Base-by-base conservation (phyloP, 2,113 vertebrate genomes). In the Mesitornis unicolor region DNA sequence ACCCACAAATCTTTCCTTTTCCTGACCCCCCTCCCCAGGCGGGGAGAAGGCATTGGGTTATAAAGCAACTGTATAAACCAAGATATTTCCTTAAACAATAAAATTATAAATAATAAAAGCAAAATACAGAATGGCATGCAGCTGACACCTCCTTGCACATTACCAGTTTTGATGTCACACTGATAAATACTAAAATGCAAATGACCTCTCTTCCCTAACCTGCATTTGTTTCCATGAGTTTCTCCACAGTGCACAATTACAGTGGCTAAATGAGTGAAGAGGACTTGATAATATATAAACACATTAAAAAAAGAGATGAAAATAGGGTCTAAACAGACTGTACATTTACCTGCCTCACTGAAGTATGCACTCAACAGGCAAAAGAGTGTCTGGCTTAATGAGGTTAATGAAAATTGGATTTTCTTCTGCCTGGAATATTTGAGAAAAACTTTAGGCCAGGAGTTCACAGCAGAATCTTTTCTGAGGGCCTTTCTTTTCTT, bases 401-500 rank as follows among this genome's bases (percentile, higher is more conserved):
- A 83, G 67, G 40, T 73, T 90, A 90, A 54, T 89, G 73, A 94
- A 86, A 83, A 80, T 36, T 76, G 25, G 43, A 60, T 95, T 95
- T 81, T 16, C 68, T 78, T 83, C 40, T 79, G 65, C 57, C 57
- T 92, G 83, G 57, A 6, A 38, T 63, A 42, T 60, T 85, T 35
- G 28, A 80, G 67, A 87, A 57, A 84, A 88, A 60, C 11, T 38
- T 75, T 50, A 59, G 38, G 38, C 74, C 59, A 45, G 53, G 56
- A 68, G 28, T 75, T 87, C 33, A 54, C 47, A 79, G 56, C 51
- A 93, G 29, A 63, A n/a, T 40, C 36, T 63, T 63, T 68, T 43
- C 78, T 31, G 65, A 61, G 53, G 60, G 53, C 51, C 51, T 81
- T 70, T 29, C 16, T 45, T 89, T 80, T 20, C 50, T 65, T 45